phyloP scores from a whole-genome alignment of 2,888 invertebrate species.

The Coleophora flavipennella region DNA sequence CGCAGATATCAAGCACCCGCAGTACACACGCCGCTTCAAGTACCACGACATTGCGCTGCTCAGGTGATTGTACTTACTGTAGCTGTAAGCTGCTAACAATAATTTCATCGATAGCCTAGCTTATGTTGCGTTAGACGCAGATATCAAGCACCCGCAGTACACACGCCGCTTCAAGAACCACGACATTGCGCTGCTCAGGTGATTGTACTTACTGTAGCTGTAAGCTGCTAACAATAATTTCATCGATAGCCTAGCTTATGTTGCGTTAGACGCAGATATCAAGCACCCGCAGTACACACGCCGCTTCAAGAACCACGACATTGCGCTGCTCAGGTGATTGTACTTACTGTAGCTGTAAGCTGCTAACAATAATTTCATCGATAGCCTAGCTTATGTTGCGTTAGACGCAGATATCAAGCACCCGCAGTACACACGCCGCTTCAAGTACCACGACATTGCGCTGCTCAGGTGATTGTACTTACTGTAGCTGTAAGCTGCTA shows the following conservation, averaged over 20 bases:
- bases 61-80: no score
- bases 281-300: slow-evolving; percentile 44
- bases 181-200: slow-evolving; percentile 58
- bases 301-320: slow-evolving; percentile 51
- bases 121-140: slow-evolving; percentile 30
- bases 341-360: no score
- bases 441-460: slow-evolving; percentile 57
- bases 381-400: no score
- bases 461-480: slow-evolving; percentile 46
- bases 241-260: no score
- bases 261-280: slow-evolving; percentile 31
- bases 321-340: slow-evolving; percentile 48
- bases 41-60: slow-evolving; percentile 57
- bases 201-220: no score
- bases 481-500: no score
- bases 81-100: no score
- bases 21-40: slow-evolving; percentile 41
- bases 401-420: slow-evolving; percentile 35
- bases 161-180: slow-evolving; percentile 47
- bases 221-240: no score
- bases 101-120: no score
- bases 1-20: slow-evolving; percentile 37
- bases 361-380: no score
- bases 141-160: slow-evolving; percentile 43
- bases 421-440: slow-evolving; percentile 39